phyloP scores from a whole-genome alignment of 2,888 invertebrate species.

The Hemicrepidius hirtus region DNA sequence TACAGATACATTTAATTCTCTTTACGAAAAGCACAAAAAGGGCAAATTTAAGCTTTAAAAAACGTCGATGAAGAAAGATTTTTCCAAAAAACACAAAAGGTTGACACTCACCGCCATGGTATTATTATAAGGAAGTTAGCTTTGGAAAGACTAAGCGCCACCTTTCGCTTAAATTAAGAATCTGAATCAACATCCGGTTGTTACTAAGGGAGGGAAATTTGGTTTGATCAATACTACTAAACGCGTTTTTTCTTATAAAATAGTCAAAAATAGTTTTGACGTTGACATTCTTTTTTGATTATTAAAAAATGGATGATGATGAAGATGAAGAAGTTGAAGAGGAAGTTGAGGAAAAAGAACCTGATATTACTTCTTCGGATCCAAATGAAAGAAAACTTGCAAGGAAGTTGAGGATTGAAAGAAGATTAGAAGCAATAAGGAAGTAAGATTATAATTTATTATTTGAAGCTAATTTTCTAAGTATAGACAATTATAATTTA shows the following conservation, averaged over 20 bases:
- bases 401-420: conserved; percentile 80
- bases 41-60: neutral
- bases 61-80: conserved; percentile 58
- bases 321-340: conserved; percentile 61
- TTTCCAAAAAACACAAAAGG: conserved; percentile 50
- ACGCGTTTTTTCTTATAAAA: conserved; percentile 1
- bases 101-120: conserved; percentile 69
- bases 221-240: conserved; percentile 38
- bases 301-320: conserved; percentile 40
- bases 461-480: neutral
- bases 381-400: conserved; percentile 83
- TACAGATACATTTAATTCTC: neutral
- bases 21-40: neutral
- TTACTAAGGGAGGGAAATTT: conserved; percentile 64
- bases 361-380: conserved; percentile 78
- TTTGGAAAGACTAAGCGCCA: conserved; percentile 23
- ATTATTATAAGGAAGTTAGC: conserved; percentile 60
- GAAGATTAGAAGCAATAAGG: conserved; percentile 76
- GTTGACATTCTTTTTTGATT: conserved; percentile 16
- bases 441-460: conserved; percentile 66
- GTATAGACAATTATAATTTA: neutral
- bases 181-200: conserved; percentile 28
- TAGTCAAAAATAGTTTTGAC: conserved; percentile 56
- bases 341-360: conserved; percentile 74
- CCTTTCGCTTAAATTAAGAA: neutral